Conservation (phyloP, 2,797 vertebrate genomes). For the Glyptemys insculpta region DNA sequence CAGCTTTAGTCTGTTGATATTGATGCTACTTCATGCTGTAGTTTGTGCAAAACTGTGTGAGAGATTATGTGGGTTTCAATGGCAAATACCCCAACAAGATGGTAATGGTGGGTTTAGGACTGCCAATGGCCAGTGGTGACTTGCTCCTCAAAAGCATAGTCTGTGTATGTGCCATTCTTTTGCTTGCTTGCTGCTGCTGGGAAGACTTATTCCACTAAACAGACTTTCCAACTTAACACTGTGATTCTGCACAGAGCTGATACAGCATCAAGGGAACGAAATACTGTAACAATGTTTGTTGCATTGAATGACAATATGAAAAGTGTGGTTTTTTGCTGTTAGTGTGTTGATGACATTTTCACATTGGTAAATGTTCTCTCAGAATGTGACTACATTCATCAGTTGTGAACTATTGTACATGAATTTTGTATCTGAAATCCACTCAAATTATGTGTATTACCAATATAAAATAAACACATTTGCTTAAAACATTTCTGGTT, state of each 20-base stretch:
- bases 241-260: slow-evolving; percentile 68
- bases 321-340: slow-evolving; percentile 65
- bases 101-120: not conserved
- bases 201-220: not conserved
- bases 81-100: not conserved
- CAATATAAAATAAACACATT: slow-evolving; percentile 80
- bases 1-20: slow-evolving; percentile 32
- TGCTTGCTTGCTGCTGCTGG: not conserved
- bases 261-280: slow-evolving; percentile 54
- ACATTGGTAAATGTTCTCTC: slow-evolving; percentile 73
- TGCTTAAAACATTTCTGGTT: slow-evolving; percentile 66
- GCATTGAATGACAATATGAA: slow-evolving; percentile 61
- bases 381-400: slow-evolving; percentile 74
- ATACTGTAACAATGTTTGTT: slow-evolving; percentile 49
- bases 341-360: slow-evolving; percentile 66
- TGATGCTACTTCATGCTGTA: slow-evolving; percentile 47
- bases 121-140: not conserved
- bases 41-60: slow-evolving; percentile 34
- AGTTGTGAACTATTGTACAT: slow-evolving; percentile 78
- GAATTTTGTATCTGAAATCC: slow-evolving; percentile 78
- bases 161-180: not conserved
- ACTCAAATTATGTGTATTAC: slow-evolving; percentile 76
- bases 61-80: slow-evolving; percentile 13
- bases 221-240: slow-evolving; percentile 70
- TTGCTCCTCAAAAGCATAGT: not conserved